Percentiles rank a stretch among this genome's conserved stretches.
Conservation (phyloP, 2,888 invertebrate species). For the Cenopis cana region DNA sequence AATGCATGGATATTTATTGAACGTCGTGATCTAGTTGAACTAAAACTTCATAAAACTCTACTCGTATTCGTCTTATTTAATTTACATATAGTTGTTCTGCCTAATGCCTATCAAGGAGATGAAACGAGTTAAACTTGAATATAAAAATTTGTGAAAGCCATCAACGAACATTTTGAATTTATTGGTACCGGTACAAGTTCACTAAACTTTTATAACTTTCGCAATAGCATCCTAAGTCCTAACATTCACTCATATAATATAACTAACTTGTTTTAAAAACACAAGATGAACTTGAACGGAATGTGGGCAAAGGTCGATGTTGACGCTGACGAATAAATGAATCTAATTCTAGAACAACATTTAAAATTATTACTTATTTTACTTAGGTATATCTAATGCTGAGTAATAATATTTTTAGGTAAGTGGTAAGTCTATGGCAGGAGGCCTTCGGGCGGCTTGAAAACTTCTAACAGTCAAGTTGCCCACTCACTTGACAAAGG, state of each 20-base stretch:
- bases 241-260: too few relatives aligned
- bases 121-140: background rate
- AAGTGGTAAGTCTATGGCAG: too few relatives aligned
- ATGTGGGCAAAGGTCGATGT: background rate
- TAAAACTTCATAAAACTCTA: background rate
- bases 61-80: background rate
- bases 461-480: too few relatives aligned
- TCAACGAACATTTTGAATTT: too few relatives aligned
- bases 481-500: too few relatives aligned
- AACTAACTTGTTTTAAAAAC: conserved; percentile 21
- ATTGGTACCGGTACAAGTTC: conserved; percentile 16
- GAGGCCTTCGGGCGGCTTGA: too few relatives aligned
- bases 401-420: too few relatives aligned
- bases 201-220: conserved; percentile 28
- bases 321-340: background rate
- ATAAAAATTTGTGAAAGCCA: background rate
- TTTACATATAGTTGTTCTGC: too few relatives aligned
- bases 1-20: too few relatives aligned
- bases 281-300: conserved; percentile 18
- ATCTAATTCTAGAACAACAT: conserved; percentile 4
- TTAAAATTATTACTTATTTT: background rate
- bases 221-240: background rate
- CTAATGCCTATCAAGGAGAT: background rate
- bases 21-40: too few relatives aligned
- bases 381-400: too few relatives aligned